Evolutionary conservation across 1,140 invertebrate genomes (phyloP).

Genomic region (Scaptomyza montana): DNA sequence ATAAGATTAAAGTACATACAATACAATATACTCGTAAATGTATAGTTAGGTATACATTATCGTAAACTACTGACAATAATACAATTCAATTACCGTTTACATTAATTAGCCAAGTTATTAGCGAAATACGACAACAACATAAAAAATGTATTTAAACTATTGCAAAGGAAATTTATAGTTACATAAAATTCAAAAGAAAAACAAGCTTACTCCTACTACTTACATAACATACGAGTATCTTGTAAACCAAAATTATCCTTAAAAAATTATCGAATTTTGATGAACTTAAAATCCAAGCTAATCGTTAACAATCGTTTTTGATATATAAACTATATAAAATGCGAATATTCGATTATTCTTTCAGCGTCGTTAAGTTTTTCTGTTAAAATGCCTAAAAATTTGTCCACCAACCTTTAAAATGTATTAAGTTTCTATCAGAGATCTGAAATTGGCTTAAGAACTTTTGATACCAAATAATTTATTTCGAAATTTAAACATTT

Average conservation of each 20-base stretch:
- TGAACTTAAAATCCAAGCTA: conserved; percentile 23
- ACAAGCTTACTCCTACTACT: conserved; percentile 10
- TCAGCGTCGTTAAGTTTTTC: conserved; percentile 12
- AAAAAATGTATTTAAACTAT: neutral
- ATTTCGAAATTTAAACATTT: too few species aligned
- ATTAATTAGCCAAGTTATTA: conserved; percentile 68
- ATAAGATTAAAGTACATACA: conserved; percentile 18
- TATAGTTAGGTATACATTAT: conserved; percentile 67
- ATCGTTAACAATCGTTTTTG: conserved; percentile 17
- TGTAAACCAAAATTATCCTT: conserved; percentile 32
- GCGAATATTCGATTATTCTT: conserved; percentile 11
- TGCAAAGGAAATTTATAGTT: conserved; percentile 58
- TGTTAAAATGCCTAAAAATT: neutral
- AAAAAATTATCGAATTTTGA: conserved; percentile 25
- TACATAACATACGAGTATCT: too few species aligned
- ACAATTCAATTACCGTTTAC: conserved; percentile 79
- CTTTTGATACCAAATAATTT: too few species aligned
- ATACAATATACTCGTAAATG: conserved; percentile 50
- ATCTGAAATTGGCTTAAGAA: neutral
- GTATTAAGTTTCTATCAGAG: neutral
- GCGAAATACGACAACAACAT: conserved; percentile 13
- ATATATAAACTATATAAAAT: conserved; percentile 7
- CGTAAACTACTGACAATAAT: conserved; percentile 83
- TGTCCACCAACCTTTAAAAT: neutral
- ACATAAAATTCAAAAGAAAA: conserved; percentile 40